Conservation (phyloP, 2,113 vertebrate species). For the Girardinichthys multiradiatus region DNA sequence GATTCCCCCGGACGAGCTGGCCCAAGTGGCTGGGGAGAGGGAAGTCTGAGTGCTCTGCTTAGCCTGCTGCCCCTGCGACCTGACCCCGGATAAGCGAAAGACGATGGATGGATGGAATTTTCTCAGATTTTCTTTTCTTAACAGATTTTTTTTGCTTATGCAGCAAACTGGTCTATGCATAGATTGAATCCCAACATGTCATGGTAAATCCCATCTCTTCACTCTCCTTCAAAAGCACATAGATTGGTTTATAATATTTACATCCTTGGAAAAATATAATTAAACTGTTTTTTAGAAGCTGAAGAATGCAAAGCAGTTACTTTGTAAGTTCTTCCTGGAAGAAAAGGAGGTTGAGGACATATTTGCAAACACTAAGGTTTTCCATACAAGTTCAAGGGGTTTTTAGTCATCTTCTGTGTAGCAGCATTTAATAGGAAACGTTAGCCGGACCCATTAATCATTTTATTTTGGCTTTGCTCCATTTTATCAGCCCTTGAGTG, state of each 20-base stretch:
- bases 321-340: too few species aligned
- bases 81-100: too few species aligned
- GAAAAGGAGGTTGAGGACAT: too few species aligned
- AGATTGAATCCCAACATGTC: background rate
- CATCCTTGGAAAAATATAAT: background rate
- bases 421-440: conserved; percentile 4
- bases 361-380: background rate
- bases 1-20: too few species aligned
- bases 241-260: background rate
- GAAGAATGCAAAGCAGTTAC: too few species aligned
- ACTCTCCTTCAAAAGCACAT: background rate
- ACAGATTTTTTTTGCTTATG: conserved; percentile 9
- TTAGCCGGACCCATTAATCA: conserved; percentile 47
- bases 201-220: background rate
- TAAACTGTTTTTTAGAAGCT: background rate
- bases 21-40: too few species aligned
- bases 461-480: conserved; percentile 50
- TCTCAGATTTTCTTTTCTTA: conserved; percentile 7
- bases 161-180: background rate
- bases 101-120: too few species aligned
- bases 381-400: background rate
- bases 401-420: background rate
- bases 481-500: conserved; percentile 36
- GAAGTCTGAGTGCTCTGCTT: too few species aligned
- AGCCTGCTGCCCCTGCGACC: too few species aligned